Base-by-base conservation (phyloP, 2,113 vertebrate genomes). In the Dromas ardeola region DNA sequence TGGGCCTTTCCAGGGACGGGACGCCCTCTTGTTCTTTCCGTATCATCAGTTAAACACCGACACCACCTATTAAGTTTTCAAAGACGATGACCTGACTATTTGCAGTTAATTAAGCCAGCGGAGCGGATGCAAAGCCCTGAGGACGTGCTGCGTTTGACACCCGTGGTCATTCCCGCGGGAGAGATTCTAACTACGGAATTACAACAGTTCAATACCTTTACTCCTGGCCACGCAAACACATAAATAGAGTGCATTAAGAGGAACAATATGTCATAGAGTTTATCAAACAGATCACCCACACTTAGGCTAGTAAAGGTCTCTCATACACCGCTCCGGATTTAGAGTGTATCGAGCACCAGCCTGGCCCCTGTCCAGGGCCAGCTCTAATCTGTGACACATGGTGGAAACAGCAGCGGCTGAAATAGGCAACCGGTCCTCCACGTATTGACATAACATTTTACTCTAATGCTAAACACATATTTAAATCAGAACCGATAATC, bases 11-110 rank as follows among this genome's bases (percentile, higher is more conserved):
- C 42, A 55, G 36, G 42, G 20, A 11, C 5, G 5, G 63, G 47
- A 50, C 0, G 0, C 11, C 8, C 47, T 43, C 80, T 6, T 0
- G 0, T 34, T 73, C 25, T 55, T 66, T 45, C 65, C 7, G 0
- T 40, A 38, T 16, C 74, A 34, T 10, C 42, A 34, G 50, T 26
- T 43, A 52, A 89, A 77, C 55, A 36, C 43, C 11, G 9, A 43
- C 53, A 72, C 21, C 32, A 78, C 27, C 23, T 22, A 55, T 22
- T 23, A n/a, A 56, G 58, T 27, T 88, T 47, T 42, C 52, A 61
- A 49, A 43, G 42, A 38, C 13, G 40, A 17, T 2, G 66, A 42
- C 25, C 65, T 72, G 81, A 67, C 18, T 19, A 14, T 76, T 22
- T 40, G 70, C 50, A 62, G 74, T 43, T 62, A 49, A 69, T 43